Conservation (phyloP, 2,888 invertebrate genomes). For the Drosophila fungiperda region DNA sequence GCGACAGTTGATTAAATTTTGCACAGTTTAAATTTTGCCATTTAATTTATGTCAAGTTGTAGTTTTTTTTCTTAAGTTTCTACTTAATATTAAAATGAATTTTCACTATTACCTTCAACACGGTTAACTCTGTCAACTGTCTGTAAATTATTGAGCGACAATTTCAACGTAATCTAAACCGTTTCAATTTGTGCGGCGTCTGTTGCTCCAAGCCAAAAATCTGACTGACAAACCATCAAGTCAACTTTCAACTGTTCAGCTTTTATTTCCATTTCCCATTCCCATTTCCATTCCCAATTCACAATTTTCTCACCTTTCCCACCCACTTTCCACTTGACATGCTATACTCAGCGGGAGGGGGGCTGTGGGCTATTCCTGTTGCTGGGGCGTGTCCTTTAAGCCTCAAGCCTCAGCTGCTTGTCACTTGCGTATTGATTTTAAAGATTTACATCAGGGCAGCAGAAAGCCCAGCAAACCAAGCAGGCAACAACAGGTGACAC, state of each 20-base stretch:
- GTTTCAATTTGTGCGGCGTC: constrained; percentile 73
- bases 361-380: neutral
- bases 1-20: neutral
- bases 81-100: neutral
- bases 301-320: constrained; percentile 4
- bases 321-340: constrained; percentile 11
- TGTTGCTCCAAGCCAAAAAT: constrained; percentile 63
- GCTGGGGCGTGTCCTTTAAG: constrained; percentile 26
- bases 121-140: neutral
- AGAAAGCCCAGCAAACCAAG: constrained; percentile 23
- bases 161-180: constrained; percentile 67
- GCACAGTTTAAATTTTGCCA: neutral
- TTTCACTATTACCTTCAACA: neutral
- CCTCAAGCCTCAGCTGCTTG: constrained; percentile 52
- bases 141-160: constrained; percentile 31
- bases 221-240: constrained; percentile 46
- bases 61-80: neutral
- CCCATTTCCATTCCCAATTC: constrained; percentile 7
- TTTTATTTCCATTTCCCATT: constrained; percentile 1
- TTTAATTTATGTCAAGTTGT: neutral
- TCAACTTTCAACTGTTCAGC: constrained; percentile 27
- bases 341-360: neutral
- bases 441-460: constrained; percentile 61
- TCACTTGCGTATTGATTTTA: constrained; percentile 74
- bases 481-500: constrained; percentile 52